Percentiles rank a stretch among this genome's conserved stretches.
Evolutionary conservation across 2,113 vertebrate genomes (phyloP).

Genomic region (Aptenodytes patagonicus): DNA sequence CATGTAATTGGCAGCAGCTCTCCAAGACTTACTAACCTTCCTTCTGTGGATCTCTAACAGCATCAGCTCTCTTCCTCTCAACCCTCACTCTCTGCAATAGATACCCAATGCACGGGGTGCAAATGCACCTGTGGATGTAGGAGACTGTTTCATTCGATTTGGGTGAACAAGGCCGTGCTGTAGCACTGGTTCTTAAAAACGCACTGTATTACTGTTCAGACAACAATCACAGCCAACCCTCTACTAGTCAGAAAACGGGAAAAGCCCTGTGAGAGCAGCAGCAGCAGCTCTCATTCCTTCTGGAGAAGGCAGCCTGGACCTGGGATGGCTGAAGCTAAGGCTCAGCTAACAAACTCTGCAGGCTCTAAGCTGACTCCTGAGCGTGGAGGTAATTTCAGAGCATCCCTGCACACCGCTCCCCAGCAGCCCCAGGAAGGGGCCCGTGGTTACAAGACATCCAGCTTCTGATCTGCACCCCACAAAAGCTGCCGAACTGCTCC

Average conservation of each 20-base stretch:
- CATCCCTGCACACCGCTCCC: rapidly evolving
- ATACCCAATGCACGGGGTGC: neutral
- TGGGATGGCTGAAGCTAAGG: neutral
- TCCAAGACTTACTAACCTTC: neutral
- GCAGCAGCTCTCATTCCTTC: neutral
- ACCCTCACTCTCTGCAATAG: rapidly evolving
- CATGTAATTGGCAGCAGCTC: neutral
- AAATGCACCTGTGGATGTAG: neutral
- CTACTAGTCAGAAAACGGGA: neutral
- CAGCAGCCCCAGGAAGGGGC: neutral
- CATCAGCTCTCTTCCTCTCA: neutral
- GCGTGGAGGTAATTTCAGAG: neutral
- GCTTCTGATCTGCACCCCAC: neutral
- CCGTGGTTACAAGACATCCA: rapidly evolving
- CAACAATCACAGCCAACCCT: neutral
- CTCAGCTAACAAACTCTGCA: neutral
- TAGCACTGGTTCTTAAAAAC: neutral
- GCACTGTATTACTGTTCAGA: neutral
- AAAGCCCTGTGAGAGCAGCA: neutral
- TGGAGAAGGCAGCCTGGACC: neutral
- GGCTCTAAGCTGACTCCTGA: neutral
- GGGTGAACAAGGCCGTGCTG: neutral
- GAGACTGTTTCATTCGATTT: neutral
- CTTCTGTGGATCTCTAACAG: neutral
- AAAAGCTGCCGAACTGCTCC: neutral